These are phyloP conservation scores for Siniperca knerii DNA, from an alignment of 2,113 vertebrate species.

Conservation along the genomic window DNA sequence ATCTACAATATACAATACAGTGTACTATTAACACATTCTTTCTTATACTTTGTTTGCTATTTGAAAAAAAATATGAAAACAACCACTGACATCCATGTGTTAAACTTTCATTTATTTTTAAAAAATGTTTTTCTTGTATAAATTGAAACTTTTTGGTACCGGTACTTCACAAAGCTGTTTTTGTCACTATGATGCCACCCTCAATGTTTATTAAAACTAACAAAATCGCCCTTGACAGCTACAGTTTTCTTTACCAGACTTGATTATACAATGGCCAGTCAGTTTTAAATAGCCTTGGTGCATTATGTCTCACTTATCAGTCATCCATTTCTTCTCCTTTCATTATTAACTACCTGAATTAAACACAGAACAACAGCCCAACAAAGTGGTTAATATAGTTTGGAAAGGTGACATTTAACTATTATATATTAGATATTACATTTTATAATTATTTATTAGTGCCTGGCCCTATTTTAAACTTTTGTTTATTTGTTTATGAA, in stretches of 20 bases:
- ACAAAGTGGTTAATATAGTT: not conserved
- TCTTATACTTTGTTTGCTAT: not conserved
- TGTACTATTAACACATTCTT: not conserved
- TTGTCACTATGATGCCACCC: not conserved
- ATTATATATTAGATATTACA: not conserved
- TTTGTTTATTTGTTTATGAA: not conserved
- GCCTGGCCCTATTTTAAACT: not conserved
- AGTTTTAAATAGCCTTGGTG: not conserved
- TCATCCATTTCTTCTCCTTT: not conserved
- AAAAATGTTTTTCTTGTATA: not conserved
- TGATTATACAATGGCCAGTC: not conserved
- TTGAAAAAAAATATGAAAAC: too few species aligned
- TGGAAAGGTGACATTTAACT: not conserved
- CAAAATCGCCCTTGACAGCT: not conserved
- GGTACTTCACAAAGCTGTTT: not conserved
- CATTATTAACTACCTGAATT: not conserved
- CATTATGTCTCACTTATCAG: not conserved
- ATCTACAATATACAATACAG: not conserved
- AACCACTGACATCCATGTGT: too few species aligned
- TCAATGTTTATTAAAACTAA: not conserved
- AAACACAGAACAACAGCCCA: not conserved
- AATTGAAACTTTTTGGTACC: not conserved
- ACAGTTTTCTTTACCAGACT: not conserved
- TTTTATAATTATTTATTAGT: not conserved
- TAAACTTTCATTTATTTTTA: not conserved